A percentile compares a stretch with the other conserved stretches of the same genome.
Conservation (phyloP, 2,797 vertebrate species). For the Nannoperca obscura region DNA sequence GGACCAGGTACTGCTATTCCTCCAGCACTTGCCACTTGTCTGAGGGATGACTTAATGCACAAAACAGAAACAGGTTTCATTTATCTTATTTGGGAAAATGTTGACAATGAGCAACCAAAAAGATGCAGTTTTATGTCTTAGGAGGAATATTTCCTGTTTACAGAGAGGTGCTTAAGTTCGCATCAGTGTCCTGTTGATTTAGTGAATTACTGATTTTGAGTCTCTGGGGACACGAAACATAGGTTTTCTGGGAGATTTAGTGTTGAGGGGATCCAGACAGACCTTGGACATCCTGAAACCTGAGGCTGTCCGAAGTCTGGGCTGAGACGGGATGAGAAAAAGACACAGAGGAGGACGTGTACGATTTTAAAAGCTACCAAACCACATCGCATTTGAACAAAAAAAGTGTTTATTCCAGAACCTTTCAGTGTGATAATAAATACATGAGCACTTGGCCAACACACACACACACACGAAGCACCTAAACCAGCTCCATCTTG, state of each 20-base stretch:
- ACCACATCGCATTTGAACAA: conserved; percentile 61
- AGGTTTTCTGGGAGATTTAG: conserved; percentile 55
- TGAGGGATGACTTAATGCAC: conserved; percentile 1
- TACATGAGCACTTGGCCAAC: conserved; percentile 72
- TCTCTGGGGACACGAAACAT: conserved; percentile 41
- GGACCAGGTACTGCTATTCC: neutral
- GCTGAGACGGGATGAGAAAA: conserved; percentile 27
- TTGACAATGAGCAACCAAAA: conserved; percentile 11
- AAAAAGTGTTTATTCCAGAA: conserved; percentile 81
- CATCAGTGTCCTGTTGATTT: conserved; percentile 52
- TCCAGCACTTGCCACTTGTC: neutral
- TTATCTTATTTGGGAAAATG: conserved; percentile 20
- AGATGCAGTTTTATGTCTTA: neutral
- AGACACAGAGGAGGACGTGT: conserved; percentile 15
- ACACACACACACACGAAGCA: conserved; percentile 39
- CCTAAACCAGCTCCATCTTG: conserved; percentile 48
- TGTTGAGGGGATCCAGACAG: conserved; percentile 29
- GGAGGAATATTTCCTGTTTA: conserved; percentile 39
- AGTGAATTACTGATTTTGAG: conserved; percentile 45
- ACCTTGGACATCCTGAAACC: conserved; percentile 49
- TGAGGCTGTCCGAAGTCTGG: neutral
- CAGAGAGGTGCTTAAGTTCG: conserved; percentile 32
- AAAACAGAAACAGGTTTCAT: conserved; percentile 10
- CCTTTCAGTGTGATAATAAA: conserved; percentile 79
- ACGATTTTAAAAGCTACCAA: conserved; percentile 33